Conservation (phyloP, 1,140 invertebrate genomes). For the Camponotus vicinus region DNA sequence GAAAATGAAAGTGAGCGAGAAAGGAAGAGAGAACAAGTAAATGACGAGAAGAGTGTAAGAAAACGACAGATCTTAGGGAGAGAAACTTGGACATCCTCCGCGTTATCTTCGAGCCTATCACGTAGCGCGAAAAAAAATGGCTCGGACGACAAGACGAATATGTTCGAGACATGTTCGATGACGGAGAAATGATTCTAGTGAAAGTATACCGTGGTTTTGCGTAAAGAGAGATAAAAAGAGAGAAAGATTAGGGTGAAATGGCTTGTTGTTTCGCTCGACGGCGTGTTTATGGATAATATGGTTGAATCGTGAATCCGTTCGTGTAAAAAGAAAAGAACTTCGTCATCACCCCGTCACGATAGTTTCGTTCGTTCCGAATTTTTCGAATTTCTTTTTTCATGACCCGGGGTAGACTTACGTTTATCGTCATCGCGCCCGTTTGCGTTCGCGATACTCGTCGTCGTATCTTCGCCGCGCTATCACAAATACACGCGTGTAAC, state of each 20-base stretch:
- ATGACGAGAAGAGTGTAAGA: neutral
- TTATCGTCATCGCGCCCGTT: constrained; percentile 44
- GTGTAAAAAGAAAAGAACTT: constrained; percentile 62
- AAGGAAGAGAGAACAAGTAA: neutral
- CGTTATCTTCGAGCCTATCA: constrained; percentile 22
- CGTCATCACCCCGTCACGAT: constrained; percentile 50
- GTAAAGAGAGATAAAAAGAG: neutral
- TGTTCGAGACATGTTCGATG: constrained; percentile 4
- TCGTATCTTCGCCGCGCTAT: constrained; percentile 36
- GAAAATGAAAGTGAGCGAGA: constrained; percentile 14
- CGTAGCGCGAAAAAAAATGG: neutral
- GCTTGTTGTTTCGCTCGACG: constrained; percentile 50
- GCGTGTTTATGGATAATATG: constrained; percentile 76
- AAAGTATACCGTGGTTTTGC: neutral
- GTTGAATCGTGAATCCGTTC: constrained; percentile 85
- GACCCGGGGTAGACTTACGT: constrained; percentile 1
- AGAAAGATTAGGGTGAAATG: constrained; percentile 24
- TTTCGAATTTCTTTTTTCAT: constrained; percentile 20
- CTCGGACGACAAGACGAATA: constrained; percentile 25
- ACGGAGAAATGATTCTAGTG: constrained; percentile 6
- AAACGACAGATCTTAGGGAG: neutral
- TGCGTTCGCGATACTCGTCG: constrained; percentile 57
- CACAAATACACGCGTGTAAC: constrained; percentile 8
- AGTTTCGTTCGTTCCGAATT: constrained; percentile 53
- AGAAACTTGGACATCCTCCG: constrained; percentile 33